Conservation (phyloP, 1,140 invertebrate genomes). For the Stegodyphus mimosarum region DNA sequence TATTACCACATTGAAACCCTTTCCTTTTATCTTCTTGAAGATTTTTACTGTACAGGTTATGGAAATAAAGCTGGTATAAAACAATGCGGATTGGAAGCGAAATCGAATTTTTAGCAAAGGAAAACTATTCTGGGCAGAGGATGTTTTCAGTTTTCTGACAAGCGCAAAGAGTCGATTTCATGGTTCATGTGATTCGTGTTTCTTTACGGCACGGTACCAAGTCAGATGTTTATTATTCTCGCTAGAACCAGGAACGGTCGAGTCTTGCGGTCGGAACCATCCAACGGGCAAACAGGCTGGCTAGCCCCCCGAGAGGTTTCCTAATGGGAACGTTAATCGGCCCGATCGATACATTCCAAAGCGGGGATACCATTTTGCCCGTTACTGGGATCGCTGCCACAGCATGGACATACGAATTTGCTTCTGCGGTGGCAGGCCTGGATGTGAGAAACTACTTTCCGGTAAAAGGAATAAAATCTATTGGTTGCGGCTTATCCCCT, state of each 20-base stretch:
- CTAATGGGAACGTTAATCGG: conserved; percentile 29
- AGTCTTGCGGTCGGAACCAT: conserved; percentile 14
- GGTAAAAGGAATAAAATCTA: too few relatives aligned
- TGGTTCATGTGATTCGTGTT: conserved; percentile 3
- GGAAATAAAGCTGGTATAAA: too few relatives aligned
- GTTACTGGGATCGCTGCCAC: not conserved
- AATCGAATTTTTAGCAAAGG: too few relatives aligned
- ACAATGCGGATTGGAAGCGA: too few relatives aligned
- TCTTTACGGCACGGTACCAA: not conserved
- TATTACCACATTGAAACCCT: too few relatives aligned
- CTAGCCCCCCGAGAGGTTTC: not conserved
- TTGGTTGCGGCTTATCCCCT: too few relatives aligned
- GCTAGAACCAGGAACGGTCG: conserved; percentile 7
- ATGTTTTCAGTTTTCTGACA: not conserved
- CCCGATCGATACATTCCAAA: conserved; percentile 28
- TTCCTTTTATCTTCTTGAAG: too few relatives aligned
- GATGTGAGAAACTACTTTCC: too few relatives aligned
- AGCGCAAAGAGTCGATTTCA: conserved; percentile 28
- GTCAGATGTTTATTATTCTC: conserved; percentile 16
- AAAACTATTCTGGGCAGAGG: too few relatives aligned
- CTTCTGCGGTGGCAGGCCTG: too few relatives aligned
- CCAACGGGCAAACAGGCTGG: conserved; percentile 22
- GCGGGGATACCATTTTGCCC: conserved; percentile 6
- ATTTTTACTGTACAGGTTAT: too few relatives aligned
- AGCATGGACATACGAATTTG: too few relatives aligned